These are phyloP conservation scores for Idris sp. DNA, from an alignment of 1,140 invertebrate species.

Conservation along the genomic window DNA sequence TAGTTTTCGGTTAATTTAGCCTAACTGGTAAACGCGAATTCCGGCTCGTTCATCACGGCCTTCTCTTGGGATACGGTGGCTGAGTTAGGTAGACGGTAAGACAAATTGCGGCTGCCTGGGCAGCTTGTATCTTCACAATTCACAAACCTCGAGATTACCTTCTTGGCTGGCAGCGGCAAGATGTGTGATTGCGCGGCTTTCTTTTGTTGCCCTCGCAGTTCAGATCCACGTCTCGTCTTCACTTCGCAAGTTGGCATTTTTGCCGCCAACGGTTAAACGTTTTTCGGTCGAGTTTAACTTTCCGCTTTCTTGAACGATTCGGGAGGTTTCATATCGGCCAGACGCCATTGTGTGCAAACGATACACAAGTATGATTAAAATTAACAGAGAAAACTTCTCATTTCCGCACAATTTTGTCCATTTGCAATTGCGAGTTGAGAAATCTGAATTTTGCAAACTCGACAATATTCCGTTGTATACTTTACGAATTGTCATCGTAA, in stretches of 20 bases:
- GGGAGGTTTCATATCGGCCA: slow-evolving; percentile 20
- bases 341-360: slow-evolving; percentile 16
- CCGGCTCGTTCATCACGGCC: slow-evolving; percentile 65
- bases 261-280: slow-evolving; percentile 42
- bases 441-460: no score
- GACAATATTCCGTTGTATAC: no score
- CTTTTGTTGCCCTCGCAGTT: slow-evolving; percentile 33
- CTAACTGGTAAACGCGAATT: slow-evolving; percentile 54
- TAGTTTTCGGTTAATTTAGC: slow-evolving; percentile 70
- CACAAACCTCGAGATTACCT: slow-evolving; percentile 56
- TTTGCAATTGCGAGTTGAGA: not conserved
- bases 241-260: slow-evolving; percentile 27
- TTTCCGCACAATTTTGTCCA: not conserved
- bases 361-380: slow-evolving; percentile 20
- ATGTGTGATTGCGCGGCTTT: slow-evolving; percentile 52
- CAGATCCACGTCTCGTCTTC: slow-evolving; percentile 8
- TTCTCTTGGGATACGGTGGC: slow-evolving; percentile 53
- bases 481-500: no score
- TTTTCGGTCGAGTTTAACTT: slow-evolving; percentile 58
- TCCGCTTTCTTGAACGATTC: slow-evolving; percentile 42
- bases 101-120: slow-evolving; percentile 63
- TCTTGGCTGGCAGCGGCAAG: slow-evolving; percentile 38
- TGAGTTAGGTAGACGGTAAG: slow-evolving; percentile 50
- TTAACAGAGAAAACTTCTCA: slow-evolving; percentile 1
- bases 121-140: slow-evolving; percentile 64